These are phyloP conservation scores for Dendrolimus houi DNA, from an alignment of 2,888 invertebrate genomes.

Conservation along the genomic window DNA sequence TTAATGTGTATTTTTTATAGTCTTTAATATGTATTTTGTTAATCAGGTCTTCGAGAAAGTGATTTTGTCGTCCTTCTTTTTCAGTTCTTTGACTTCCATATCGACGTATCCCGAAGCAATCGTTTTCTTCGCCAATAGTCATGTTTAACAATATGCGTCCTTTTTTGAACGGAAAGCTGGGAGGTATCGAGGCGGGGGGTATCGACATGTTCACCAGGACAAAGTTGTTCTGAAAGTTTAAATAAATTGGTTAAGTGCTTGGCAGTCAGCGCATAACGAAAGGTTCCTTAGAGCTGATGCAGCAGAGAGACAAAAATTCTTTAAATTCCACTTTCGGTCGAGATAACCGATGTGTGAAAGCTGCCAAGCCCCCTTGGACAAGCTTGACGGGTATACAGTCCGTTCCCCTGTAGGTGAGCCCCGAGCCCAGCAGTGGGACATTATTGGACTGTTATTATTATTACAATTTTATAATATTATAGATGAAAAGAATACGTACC, in stretches of 20 bases:
- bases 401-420: too few relatives aligned
- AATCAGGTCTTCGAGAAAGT: too few relatives aligned
- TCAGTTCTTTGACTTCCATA: constrained; percentile 17
- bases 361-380: too few relatives aligned
- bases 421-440: too few relatives aligned
- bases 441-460: background rate
- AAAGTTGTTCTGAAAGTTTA: constrained; percentile 18
- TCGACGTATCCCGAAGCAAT: constrained; percentile 18
- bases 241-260: background rate
- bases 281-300: too few relatives aligned
- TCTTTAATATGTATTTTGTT: too few relatives aligned
- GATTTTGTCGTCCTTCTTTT: background rate
- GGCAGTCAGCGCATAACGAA: too few relatives aligned
- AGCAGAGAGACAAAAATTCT: too few relatives aligned
- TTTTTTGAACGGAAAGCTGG: constrained; percentile 23
- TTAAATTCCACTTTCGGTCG: too few relatives aligned
- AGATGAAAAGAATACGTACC: constrained; percentile 7
- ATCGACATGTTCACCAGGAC: constrained; percentile 25
- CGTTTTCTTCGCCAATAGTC: constrained; percentile 5
- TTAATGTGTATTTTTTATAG: too few relatives aligned
- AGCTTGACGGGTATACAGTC: too few relatives aligned
- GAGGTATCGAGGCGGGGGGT: constrained; percentile 19
- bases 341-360: too few relatives aligned
- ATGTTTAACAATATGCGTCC: constrained; percentile 21
- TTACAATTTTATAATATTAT: background rate